These are phyloP conservation scores for Conus ventricosus DNA, from an alignment of 1,140 invertebrate genomes.

Conservation along the genomic window DNA sequence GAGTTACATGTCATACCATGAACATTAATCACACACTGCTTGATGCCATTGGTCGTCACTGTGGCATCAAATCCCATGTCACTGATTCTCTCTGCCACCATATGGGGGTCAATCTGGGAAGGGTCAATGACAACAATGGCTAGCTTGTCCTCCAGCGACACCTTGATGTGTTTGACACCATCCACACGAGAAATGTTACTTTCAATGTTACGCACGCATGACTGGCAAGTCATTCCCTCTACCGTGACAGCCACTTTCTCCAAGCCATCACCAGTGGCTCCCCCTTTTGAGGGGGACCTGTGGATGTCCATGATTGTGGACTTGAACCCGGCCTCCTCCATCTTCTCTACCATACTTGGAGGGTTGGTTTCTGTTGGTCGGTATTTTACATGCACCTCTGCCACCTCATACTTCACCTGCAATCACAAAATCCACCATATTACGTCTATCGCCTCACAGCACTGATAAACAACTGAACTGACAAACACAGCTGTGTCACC, in stretches of 20 bases:
- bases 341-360: constrained; percentile 58
- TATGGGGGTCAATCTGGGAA: constrained; percentile 48
- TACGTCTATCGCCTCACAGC: neutral
- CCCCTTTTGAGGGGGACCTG: neutral
- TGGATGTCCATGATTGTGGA: constrained; percentile 50
- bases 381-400: constrained; percentile 66
- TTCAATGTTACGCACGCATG: constrained; percentile 75
- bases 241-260: constrained; percentile 36
- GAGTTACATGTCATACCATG: constrained; percentile 76
- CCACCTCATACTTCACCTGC: constrained; percentile 54
- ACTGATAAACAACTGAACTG: neutral
- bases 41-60: constrained; percentile 54
- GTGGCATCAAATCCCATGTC: constrained; percentile 73
- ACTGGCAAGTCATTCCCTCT: constrained; percentile 73
- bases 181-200: constrained; percentile 53
- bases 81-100: constrained; percentile 67
- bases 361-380: constrained; percentile 60
- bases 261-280: neutral
- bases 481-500: neutral
- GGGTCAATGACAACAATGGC: constrained; percentile 67
- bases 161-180: constrained; percentile 69
- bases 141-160: constrained; percentile 66
- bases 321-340: constrained; percentile 71
- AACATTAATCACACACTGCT: constrained; percentile 53
- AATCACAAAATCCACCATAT: neutral